phyloP scores from a whole-genome alignment of 2,113 vertebrate genomes.

The Atractosteus spatula region DNA sequence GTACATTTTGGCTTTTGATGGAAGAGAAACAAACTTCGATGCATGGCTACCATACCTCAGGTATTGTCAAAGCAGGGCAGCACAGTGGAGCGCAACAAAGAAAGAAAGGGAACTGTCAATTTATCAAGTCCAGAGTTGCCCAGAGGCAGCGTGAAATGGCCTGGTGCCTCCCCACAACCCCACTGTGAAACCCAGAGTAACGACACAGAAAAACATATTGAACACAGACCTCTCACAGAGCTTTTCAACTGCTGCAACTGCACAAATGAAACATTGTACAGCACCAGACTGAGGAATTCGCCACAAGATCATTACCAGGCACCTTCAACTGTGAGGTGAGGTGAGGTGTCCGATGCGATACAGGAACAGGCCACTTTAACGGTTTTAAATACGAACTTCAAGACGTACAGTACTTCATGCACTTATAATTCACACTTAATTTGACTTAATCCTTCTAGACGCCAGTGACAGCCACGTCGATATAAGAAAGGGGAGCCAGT shows the following conservation, averaged over 20 bases:
- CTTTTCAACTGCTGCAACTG: not conserved
- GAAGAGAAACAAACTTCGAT: no score
- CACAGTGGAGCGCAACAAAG: constrained; percentile 5
- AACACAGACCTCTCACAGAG: constrained; percentile 2
- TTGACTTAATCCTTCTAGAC: not conserved
- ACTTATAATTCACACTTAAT: not conserved
- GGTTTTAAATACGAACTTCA: not conserved
- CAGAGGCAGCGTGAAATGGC: no score
- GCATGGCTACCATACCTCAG: constrained; percentile 5
- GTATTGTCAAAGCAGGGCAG: constrained; percentile 1
- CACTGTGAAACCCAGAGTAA: no score
- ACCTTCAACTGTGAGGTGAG: not conserved
- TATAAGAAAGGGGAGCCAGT: not conserved
- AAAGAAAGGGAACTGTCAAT: constrained; percentile 10
- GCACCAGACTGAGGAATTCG: not conserved
- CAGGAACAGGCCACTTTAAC: no score
- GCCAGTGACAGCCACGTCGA: not conserved
- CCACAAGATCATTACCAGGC: not conserved
- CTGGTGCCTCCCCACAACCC: no score
- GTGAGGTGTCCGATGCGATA: not conserved
- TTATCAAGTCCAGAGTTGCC: not conserved
- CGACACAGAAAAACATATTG: no score
- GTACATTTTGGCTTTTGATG: no score
- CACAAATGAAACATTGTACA: not conserved
- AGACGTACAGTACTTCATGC: not conserved